phyloP scores from a whole-genome alignment of 1,140 invertebrate genomes.

The Thaumetopoea pityocampa region DNA sequence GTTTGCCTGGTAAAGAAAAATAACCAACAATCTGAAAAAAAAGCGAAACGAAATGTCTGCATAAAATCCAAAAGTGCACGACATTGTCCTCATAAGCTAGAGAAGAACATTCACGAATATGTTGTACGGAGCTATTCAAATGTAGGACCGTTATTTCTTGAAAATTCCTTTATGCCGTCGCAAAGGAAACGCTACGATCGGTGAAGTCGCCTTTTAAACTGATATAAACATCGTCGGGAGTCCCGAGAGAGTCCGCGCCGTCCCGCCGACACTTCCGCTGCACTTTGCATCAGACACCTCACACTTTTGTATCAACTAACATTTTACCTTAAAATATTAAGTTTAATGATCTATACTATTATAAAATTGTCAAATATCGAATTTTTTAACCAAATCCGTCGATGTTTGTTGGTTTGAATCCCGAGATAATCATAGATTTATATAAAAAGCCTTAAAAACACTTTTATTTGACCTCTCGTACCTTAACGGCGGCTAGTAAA shows the following conservation, averaged over 20 bases:
- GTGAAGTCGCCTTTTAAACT: slow-evolving; percentile 55
- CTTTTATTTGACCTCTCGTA: no score
- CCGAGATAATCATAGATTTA: no score
- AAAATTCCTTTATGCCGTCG: slow-evolving; percentile 46
- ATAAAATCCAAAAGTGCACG: slow-evolving; percentile 2
- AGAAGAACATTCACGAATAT: slow-evolving; percentile 18
- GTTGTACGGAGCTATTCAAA: slow-evolving; percentile 40
- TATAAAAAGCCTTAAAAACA: no score
- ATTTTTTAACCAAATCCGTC: no score
- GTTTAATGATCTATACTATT: no score
- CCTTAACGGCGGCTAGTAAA: no score
- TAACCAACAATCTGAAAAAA: slow-evolving; percentile 1
- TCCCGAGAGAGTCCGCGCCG: slow-evolving; percentile 31
- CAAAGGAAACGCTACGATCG: slow-evolving; percentile 52
- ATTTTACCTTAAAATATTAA: no score
- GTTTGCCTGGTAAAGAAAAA: neutral
- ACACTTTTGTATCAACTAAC: slow-evolving; percentile 21
- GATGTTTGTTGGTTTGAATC: no score
- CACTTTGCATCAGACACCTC: slow-evolving; percentile 30
- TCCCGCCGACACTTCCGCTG: slow-evolving; percentile 40
- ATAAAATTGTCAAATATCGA: no score
- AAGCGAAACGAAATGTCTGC: slow-evolving; percentile 3
- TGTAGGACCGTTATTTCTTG: slow-evolving; percentile 33
- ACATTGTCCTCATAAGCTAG: slow-evolving; percentile 8
- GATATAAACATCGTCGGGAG: slow-evolving; percentile 49